Percentiles rank a stretch among this genome's conserved stretches.
These are phyloP conservation scores for Limnephilus rhombicus DNA, from an alignment of 2,888 invertebrate species.

Conservation along the genomic window DNA sequence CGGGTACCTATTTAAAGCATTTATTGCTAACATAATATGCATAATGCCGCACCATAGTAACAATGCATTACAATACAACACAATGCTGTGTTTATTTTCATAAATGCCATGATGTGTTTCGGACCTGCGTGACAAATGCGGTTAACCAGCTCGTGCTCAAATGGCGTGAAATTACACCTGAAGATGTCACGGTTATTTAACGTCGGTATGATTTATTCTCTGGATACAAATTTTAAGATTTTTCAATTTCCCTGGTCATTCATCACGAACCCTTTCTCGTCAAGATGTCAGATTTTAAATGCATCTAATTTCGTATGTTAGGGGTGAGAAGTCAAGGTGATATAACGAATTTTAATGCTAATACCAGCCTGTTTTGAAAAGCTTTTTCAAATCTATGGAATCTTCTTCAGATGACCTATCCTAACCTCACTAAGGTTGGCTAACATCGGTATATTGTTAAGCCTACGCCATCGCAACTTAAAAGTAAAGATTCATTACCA, in stretches of 20 bases:
- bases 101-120: not conserved
- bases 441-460: too few species aligned
- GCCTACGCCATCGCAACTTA: too few species aligned
- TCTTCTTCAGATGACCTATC: too few species aligned
- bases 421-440: too few species aligned
- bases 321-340: not conserved
- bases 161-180: conserved; percentile 36
- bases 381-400: too few species aligned
- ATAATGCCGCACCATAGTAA: not conserved
- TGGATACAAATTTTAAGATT: conserved; percentile 7
- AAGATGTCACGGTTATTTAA: conserved; percentile 32
- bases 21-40: not conserved
- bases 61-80: not conserved
- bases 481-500: too few species aligned
- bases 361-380: too few species aligned
- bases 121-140: conserved; percentile 19
- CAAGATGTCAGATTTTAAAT: not conserved
- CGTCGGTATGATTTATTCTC: conserved; percentile 5
- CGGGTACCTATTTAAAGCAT: too few species aligned
- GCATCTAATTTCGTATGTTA: not conserved
- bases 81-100: not conserved
- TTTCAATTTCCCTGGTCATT: conserved; percentile 33
- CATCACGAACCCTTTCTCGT: conserved; percentile 1
- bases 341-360: not conserved
- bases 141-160: conserved; percentile 10